Evolutionary conservation across 1,140 invertebrate genomes (phyloP), one percentile per base, ranked within the genome.

Genomic region (Heliothis virescens): DNA sequence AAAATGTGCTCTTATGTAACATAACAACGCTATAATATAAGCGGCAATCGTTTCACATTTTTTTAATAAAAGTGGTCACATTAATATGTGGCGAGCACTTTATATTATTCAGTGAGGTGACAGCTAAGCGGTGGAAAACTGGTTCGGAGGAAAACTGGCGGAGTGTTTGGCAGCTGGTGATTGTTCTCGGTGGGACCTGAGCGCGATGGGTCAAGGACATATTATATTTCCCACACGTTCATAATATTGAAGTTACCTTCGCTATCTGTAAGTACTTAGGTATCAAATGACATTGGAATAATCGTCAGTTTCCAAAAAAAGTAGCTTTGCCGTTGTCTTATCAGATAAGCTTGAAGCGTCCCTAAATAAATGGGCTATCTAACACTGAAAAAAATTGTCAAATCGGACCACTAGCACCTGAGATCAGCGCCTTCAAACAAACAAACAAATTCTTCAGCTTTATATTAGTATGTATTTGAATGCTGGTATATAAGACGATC

Each of bases 131-230:
- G 63, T 77, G 79, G 52, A 72, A 79, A 80, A 83, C 82, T 41
- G 71, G 82, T 83, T 81, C 77, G 11, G 63, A 50, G 77, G 63
- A 77, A 82, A 82, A 76, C 57, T 18, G 63, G 65, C 18, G 57
- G 52, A 60, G 41, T 50, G 29, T 79, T 84, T 84, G 79, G 55
- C 53, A 81, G 83, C 78, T 82, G 65, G 74, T 79, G 84, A 88
- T 88, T 89, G 85, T 89, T 67, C 53, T 34, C 26, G 48, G 74
- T 76, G 74, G 74, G 74, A 76, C 21, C n/a, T 13, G n/a, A 10
- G 34, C 26, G 60, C 26, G 60, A 65, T 60, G 74, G 74, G 74
- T 76, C 74, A 76, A 55, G 60, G 74, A 76, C 74, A 15, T 21
- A 10, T 48, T 21, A 65, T 53, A 65, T 53, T 62, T 76, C 74